Evolutionary conservation across 2,113 vertebrate species (phyloP), one percentile per base, ranked within the genome.

Genomic region (Hemiprocne comata): DNA sequence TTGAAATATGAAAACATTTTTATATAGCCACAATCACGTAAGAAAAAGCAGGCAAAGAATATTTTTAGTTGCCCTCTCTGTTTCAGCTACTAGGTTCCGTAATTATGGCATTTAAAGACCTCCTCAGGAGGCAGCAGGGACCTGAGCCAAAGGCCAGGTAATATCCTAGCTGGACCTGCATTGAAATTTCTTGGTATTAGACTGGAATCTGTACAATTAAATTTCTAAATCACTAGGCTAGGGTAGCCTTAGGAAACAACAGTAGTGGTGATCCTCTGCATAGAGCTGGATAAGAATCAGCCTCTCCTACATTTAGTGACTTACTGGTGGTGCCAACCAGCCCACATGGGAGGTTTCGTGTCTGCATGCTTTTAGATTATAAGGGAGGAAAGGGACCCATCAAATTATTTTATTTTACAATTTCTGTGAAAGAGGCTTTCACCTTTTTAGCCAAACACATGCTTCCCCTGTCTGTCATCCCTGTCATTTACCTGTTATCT

Each of bases 1-100:
- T 93, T 87, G 61, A 92, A 94, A 91, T 70, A 76, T 2, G 29
- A 95, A 94, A 94, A 90, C 53, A 83, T 80, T 76, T 89, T 83
- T 53, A 55, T 83, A 85, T 72, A 87, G 48, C 60, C 33, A 38
- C 28, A 58, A 28, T 55, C 54, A 55, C 18, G 14, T 7, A 79
- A 70, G 42, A 46, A 88, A 79, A 95, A 87, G 44, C 46, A 64
- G 54, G n/a, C 58, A 90, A 61, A 66, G 34, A 73, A 24, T 42
- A 42, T 42, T 42, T 42, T 42, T 58, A 76, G 67, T 25, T 93
- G 64, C 31, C 29, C 18, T 79, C 94, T 65, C 87, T 87, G 31
- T 46, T 87, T 50, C 7, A 70, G 25, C 78, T 72, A 38, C 25
- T 23, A 38, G 14, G 40, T 42, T 42, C 40, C 13, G 40, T 42